Conservation (phyloP, 1,140 invertebrate species). For the Zaprionus kolodkinae region DNA sequence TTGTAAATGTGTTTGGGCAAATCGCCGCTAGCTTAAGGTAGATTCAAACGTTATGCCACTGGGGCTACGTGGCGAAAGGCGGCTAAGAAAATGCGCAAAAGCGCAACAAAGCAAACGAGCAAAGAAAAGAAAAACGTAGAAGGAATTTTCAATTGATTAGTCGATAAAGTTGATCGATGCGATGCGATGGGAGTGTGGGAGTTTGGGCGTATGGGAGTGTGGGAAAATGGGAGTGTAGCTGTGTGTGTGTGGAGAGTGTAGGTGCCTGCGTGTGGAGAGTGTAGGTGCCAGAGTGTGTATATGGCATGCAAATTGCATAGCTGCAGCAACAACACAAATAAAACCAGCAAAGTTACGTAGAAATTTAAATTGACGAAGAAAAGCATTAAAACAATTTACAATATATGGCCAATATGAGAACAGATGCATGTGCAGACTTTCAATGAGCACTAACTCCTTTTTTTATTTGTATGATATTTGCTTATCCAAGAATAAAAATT, state of each 20-base stretch:
- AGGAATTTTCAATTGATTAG: constrained; percentile 62
- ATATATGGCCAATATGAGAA: too few relatives aligned
- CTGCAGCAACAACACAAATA: too few relatives aligned
- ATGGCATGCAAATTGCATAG: not conserved
- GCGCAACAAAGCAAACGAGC: not conserved
- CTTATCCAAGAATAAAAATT: too few relatives aligned
- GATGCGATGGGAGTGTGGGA: constrained; percentile 11
- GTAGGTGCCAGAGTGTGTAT: not conserved
- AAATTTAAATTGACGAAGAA: too few relatives aligned
- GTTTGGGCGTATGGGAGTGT: too few relatives aligned
- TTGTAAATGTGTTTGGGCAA: constrained; percentile 48
- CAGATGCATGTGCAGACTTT: too few relatives aligned
- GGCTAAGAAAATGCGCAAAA: constrained; percentile 23
- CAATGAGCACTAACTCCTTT: too few relatives aligned
- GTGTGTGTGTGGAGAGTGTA: not conserved
- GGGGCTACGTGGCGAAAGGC: constrained; percentile 15
- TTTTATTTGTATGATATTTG: too few relatives aligned
- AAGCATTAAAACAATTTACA: too few relatives aligned
- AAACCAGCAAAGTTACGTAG: not conserved
- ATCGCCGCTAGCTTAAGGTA: constrained; percentile 50
- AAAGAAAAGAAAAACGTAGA: constrained; percentile 15
- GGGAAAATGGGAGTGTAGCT: not conserved
- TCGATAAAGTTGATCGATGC: constrained; percentile 67
- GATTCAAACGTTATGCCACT: constrained; percentile 18
- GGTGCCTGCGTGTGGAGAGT: too few relatives aligned